Evolutionary conservation across 1,140 invertebrate genomes (phyloP).

Genomic region (Ostrea denselamellosa): DNA sequence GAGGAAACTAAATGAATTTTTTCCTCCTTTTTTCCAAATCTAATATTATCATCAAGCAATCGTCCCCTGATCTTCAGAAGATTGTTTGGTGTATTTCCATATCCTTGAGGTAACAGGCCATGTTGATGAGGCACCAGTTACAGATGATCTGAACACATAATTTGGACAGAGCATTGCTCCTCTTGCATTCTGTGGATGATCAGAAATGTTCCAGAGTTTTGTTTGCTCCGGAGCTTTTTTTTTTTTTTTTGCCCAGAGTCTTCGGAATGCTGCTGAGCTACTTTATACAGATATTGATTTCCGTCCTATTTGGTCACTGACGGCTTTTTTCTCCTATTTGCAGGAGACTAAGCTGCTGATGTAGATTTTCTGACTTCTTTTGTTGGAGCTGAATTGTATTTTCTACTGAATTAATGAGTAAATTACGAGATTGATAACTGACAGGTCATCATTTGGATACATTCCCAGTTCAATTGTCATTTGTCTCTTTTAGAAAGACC

Average conservation of each 20-base stretch:
- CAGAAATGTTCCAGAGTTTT: conserved; percentile 1
- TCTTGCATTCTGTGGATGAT: background rate
- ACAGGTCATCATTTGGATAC: background rate
- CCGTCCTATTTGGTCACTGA: background rate
- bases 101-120: background rate
- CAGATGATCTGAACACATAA: background rate
- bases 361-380: conserved; percentile 23
- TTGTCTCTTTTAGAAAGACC: background rate
- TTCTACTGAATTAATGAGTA: conserved; percentile 6
- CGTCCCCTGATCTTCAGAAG: background rate
- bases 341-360: background rate
- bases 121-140: conserved; percentile 17
- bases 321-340: background rate
- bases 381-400: conserved; percentile 4
- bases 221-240: too few relatives aligned
- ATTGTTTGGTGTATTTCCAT: conserved; percentile 2
- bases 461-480: background rate
- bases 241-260: background rate
- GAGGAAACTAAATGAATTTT: conserved; percentile 33
- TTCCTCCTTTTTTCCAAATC: conserved; percentile 1
- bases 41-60: conserved; percentile 20
- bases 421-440: background rate
- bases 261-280: background rate
- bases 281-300: background rate
- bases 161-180: background rate